Evolutionary conservation across 2,797 vertebrate species (phyloP).

Genomic region (Dryobates pubescens): DNA sequence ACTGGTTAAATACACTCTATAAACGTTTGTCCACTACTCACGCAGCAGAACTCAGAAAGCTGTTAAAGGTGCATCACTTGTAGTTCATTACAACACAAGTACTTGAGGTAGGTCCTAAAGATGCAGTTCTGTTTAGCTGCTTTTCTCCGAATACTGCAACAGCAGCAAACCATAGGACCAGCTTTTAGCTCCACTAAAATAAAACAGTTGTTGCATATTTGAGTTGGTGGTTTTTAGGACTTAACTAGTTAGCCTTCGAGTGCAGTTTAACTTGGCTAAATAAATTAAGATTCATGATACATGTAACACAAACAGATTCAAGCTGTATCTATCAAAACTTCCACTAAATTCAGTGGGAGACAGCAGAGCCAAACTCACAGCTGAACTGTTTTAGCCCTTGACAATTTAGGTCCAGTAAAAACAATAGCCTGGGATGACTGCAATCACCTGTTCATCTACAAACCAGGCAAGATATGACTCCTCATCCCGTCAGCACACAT

Average conservation of each 20-base stretch:
- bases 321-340: not conserved
- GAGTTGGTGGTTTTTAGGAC: not conserved
- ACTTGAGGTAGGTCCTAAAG: accelerated
- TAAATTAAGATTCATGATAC: not conserved
- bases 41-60: not conserved
- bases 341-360: not conserved
- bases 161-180: not conserved
- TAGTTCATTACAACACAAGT: not conserved
- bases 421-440: not conserved
- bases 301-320: not conserved
- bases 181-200: not conserved
- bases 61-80: not conserved
- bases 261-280: not conserved
- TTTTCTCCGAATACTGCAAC: not conserved
- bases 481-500: not conserved
- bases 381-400: not conserved
- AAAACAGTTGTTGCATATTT: not conserved
- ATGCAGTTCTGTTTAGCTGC: not conserved
- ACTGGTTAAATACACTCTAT: not conserved
- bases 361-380: not conserved
- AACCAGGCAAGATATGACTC: not conserved
- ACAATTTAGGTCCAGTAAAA: not conserved
- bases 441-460: not conserved
- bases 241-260: not conserved
- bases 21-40: not conserved